Conservation (phyloP, 2,113 vertebrate species). For the Eptesicus fuscus region DNA sequence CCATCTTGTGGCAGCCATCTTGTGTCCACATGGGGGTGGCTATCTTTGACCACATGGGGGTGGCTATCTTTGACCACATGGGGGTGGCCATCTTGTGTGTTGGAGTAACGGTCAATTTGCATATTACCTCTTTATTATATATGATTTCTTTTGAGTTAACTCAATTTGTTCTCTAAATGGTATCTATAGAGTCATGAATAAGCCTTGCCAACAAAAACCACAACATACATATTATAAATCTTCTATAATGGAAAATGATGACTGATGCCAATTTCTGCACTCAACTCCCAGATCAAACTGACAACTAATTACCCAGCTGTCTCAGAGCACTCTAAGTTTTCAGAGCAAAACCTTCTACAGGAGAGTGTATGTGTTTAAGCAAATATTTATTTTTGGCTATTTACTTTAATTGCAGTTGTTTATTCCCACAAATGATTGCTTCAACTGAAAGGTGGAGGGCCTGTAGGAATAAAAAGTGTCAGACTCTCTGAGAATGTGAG, state of each 20-base stretch:
- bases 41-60: no score
- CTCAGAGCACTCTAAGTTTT: not conserved
- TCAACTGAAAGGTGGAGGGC: conserved; percentile 10
- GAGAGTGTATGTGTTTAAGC: not conserved
- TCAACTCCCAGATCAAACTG: not conserved
- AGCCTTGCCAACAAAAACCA: conserved; percentile 52
- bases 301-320: not conserved
- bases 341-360: not conserved
- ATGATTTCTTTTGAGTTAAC: conserved; percentile 51
- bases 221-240: conserved; percentile 55
- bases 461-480: conserved; percentile 24
- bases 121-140: no score
- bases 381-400: conserved; percentile 64
- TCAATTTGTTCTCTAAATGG: conserved; percentile 68
- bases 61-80: no score
- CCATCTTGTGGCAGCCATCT: no score
- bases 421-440: conserved; percentile 49
- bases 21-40: no score
- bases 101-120: no score
- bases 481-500: not conserved
- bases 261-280: not conserved
- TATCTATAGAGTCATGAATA: conserved; percentile 69
- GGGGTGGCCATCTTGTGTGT: no score
- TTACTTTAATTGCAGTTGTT: conserved; percentile 55
- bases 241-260: conserved; percentile 34